Conservation (phyloP, 2,797 vertebrate species). For the Paramormyrops hopkinsi region DNA sequence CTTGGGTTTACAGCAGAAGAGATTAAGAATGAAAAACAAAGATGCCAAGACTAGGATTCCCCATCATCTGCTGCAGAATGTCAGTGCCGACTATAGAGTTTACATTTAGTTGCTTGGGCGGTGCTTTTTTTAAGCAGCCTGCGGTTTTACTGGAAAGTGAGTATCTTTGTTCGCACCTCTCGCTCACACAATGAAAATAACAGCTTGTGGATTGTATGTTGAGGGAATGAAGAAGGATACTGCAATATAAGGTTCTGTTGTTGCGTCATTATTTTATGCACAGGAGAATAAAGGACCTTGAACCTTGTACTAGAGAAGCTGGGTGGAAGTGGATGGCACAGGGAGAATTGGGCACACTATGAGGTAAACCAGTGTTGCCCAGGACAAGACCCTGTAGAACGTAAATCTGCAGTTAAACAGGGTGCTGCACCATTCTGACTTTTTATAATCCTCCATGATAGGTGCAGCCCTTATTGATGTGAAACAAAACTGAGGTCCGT, state of each 20-base stretch:
- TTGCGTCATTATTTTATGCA: not conserved
- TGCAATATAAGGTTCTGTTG: not conserved
- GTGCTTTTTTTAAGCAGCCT: not conserved
- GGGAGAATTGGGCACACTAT: not conserved
- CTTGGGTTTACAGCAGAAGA: not conserved
- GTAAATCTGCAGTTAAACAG: not conserved
- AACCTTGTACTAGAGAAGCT: not conserved
- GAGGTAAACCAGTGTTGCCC: not conserved
- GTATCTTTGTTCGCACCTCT: not conserved
- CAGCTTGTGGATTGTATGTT: not conserved
- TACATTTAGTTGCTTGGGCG: not conserved
- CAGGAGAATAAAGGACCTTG: not conserved
- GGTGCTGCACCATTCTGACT: not conserved
- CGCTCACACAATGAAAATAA: not conserved
- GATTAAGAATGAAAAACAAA: not conserved
- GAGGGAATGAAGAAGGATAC: not conserved
- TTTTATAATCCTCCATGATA: not conserved
- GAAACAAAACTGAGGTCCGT: not conserved
- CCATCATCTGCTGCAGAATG: not conserved
- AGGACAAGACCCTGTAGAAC: not conserved
- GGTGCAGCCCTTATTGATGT: not conserved
- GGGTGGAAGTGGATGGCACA: not conserved
- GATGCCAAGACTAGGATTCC: not conserved
- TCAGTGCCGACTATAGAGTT: not conserved
- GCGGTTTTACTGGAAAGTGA: not conserved